Base-by-base conservation (phyloP, 1,140 invertebrate genomes). In the Ceratina calcarata region DNA sequence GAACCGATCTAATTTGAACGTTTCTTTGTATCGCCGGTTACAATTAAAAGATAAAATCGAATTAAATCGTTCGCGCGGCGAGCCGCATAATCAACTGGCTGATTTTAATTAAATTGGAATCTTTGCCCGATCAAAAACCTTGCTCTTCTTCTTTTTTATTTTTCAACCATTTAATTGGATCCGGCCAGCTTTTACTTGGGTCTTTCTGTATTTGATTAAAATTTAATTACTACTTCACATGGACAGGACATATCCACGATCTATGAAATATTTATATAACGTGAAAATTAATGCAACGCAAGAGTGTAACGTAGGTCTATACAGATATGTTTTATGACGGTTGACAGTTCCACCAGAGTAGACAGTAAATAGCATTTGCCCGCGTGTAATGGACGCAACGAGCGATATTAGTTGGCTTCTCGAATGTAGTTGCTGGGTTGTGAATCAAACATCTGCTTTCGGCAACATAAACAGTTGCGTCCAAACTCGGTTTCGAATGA, bases 391-490 rank as follows among this genome's bases (percentile, higher is more conserved):
- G n/a, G 12, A 27, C 24, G 18, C 66, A 51, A 22, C 24, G 53
- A 15, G 66, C 32, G 81, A 58, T 83, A 75, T 80, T 84, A 84
- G 84, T 84, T 72, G 77, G 72, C 84, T 85, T 84, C 68, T 81
- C 75, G 78, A 84, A 77, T 53, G 68, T 78, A 84, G 78, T 76
- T 58, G 53, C 18, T 3, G 24, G 49, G n/a, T 72, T 75, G 72
- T 20, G 67, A 81, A 78, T 70, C 75, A 76, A 85, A 84, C 84
- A 85, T 85, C 84, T 85, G 79, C 74, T 64, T 84, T 75, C 58
- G 66, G 57, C 51, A 58, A 57, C 53, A 57, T 85, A 85, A 85
- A 82, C 79, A 81, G 76, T 85, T 27, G 60, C 61, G 20, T 49
- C 55, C 24, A 74, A 67, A 51, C 68, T 57, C 45, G 57, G 55